Evolutionary conservation across 2,888 invertebrate genomes (phyloP).

Genomic region (Erannis defoliaria): DNA sequence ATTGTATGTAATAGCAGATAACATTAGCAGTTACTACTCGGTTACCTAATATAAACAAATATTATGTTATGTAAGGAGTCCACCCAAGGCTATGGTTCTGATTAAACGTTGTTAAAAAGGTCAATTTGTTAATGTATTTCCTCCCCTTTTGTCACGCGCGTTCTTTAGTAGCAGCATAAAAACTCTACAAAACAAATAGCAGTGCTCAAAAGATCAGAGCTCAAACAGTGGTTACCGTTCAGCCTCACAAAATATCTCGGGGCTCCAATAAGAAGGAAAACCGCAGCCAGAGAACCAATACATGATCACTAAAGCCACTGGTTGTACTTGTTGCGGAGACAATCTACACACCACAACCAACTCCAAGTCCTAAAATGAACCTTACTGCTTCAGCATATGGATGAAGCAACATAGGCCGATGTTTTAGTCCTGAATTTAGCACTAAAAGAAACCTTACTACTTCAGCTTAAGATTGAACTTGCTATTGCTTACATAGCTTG

Average conservation of each 20-base stretch:
- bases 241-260: constrained; percentile 22
- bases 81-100: too few species aligned
- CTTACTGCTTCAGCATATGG: constrained; percentile 3
- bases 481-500: constrained; percentile 9
- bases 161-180: too few species aligned
- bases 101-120: too few species aligned
- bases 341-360: background rate
- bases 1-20: too few species aligned
- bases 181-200: background rate
- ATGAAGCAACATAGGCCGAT: background rate
- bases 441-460: constrained; percentile 14
- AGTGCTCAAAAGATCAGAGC: background rate
- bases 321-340: constrained; percentile 41
- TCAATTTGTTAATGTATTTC: too few species aligned
- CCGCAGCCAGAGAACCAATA: constrained; percentile 30
- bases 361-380: background rate
- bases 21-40: too few species aligned
- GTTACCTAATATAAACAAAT: too few species aligned
- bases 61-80: too few species aligned
- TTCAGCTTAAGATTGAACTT: constrained; percentile 20
- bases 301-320: constrained; percentile 40
- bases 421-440: background rate
- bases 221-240: constrained; percentile 11
- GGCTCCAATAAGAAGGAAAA: constrained; percentile 29
- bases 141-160: too few species aligned